Evolutionary conservation across 2,113 vertebrate species (phyloP), one percentile per base, ranked within the genome.

Genomic region (Thunnus maccoyii): DNA sequence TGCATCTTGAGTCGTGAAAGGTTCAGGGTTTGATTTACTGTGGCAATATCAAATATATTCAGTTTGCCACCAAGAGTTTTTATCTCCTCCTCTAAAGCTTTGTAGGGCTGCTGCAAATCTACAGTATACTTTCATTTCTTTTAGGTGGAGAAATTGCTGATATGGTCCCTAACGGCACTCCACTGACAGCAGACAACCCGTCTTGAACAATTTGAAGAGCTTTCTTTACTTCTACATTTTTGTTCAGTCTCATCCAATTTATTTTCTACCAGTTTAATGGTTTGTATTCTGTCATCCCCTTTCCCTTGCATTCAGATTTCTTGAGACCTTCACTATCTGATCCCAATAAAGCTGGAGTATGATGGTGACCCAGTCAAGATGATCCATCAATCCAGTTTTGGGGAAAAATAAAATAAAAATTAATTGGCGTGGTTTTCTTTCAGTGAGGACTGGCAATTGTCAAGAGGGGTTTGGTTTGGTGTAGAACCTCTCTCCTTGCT

Each of bases 11-110:
- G 16, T 41, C 17, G 18, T 58, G 32, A 63, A 65, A 56, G 55
- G 20, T 65, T 65, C 36, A 55, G 44, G 25, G 44, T 15, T 15
- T 48, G 61, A 66, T 85, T 80, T 67, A 80, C 72, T 70, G 58
- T 57, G 61, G 56, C 55, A 73, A 65, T 61, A 80, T 48, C 32
- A 44, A 18, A 71, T 62, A 50, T 8, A 61, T 72, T 72, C 36
- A 55, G 46, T 47, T 55, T 79, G 57, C 57, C 55, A 58, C 82
- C 76, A 20, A 65, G 32, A 76, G 48, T 65, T 66, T 72, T 71
- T 54, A 71, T 80, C 52, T 72, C 66, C 30, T 36, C 16, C 52
- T 65, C 58, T 54, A 78, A 72, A 55, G 74, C 48, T 65, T 69
- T 27, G 18, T 41, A 18, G 32, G 18, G 30, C 52, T 52, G 57